A percentile compares a stretch with the other conserved stretches of the same genome.
Conservation (phyloP, 2,113 vertebrate species). For the Mus spicilegus region DNA sequence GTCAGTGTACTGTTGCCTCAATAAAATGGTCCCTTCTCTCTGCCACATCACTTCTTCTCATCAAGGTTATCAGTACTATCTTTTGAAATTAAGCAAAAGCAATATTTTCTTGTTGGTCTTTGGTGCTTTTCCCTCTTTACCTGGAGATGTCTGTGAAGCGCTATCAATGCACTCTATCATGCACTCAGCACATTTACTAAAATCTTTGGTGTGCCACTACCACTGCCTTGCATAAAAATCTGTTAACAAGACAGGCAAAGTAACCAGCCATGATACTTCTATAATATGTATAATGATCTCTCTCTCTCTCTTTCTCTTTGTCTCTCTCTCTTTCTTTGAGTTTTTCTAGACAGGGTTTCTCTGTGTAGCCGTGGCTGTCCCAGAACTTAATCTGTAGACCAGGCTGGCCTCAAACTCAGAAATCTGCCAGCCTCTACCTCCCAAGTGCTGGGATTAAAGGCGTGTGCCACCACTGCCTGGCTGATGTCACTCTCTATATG, state of each 20-base stretch:
- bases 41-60: constrained; percentile 6
- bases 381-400: no score
- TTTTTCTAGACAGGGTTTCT: no score
- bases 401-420: no score
- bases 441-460: no score
- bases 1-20: not conserved
- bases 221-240: not conserved
- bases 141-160: not conserved
- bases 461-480: no score
- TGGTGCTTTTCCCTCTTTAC: not conserved
- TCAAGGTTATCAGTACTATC: not conserved
- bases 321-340: no score
- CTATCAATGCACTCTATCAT: constrained; percentile 7
- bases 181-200: constrained; percentile 21
- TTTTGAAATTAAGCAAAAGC: constrained; percentile 58
- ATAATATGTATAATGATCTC: not conserved
- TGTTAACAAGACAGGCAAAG: not conserved
- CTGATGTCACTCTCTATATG: no score
- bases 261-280: not conserved
- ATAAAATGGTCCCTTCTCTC: not conserved
- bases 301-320: not conserved
- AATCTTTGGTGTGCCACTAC: not conserved
- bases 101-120: not conserved
- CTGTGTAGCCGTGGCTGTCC: no score
- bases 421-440: no score